Evolutionary conservation across 2,888 invertebrate genomes (phyloP).

Genomic region (Heteromurus nitidus): DNA sequence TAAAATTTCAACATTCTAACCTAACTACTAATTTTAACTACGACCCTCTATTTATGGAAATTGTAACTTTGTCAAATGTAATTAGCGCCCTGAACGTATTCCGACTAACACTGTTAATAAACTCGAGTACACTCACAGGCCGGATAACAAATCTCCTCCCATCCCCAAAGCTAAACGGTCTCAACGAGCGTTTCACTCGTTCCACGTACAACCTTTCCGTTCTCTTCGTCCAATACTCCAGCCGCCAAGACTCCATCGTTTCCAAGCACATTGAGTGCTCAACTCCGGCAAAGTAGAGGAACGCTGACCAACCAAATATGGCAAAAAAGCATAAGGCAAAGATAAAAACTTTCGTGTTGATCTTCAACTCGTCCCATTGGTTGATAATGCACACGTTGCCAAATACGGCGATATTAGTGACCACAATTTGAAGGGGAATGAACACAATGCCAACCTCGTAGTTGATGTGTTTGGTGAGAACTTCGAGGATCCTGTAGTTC

Average conservation of each 20-base stretch:
- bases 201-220: constrained; percentile 10
- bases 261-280: not conserved
- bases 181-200: not conserved
- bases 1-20: too few relatives aligned
- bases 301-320: not conserved
- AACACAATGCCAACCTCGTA: not conserved
- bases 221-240: constrained; percentile 2
- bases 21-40: too few relatives aligned
- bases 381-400: not conserved
- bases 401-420: not conserved
- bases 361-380: constrained; percentile 2
- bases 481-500: not conserved
- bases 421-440: not conserved
- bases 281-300: not conserved
- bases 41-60: too few relatives aligned
- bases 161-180: constrained; percentile 19
- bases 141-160: constrained; percentile 15
- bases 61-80: constrained; percentile 1
- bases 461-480: not conserved
- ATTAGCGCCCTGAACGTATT: constrained; percentile 22
- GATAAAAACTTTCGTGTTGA: not conserved
- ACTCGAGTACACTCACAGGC: not conserved
- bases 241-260: constrained; percentile 6
- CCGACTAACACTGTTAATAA: not conserved
- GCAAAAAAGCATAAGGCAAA: not conserved